phyloP scores from a whole-genome alignment of 2,888 invertebrate genomes.

The Pseudococcus jackbeardsleyi region DNA sequence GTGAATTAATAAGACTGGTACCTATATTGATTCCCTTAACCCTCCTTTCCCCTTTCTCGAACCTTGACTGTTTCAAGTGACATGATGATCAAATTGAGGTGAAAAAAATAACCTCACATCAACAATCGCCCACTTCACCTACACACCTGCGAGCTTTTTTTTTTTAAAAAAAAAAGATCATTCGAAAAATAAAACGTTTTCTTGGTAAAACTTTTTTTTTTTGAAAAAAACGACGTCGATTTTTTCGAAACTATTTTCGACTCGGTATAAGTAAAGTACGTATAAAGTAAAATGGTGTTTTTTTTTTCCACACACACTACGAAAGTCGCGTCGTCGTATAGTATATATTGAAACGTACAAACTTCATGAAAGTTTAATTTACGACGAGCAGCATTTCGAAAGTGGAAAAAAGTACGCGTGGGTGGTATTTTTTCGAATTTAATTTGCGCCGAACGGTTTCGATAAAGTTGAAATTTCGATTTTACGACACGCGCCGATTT shows the following conservation, averaged over 20 bases:
- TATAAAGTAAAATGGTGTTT: neutral
- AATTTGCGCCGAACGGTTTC: conserved; percentile 7
- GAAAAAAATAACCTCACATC: too few relatives aligned
- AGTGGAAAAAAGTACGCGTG: conserved; percentile 13
- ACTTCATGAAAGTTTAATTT: conserved; percentile 28
- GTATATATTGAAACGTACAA: neutral
- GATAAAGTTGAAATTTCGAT: conserved; percentile 23
- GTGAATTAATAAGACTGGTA: too few relatives aligned
- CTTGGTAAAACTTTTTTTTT: neutral
- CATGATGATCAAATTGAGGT: too few relatives aligned
- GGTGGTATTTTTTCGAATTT: conserved; percentile 24
- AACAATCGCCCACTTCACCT: too few relatives aligned
- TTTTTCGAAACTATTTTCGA: neutral
- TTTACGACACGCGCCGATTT: conserved; percentile 1
- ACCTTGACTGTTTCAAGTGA: too few relatives aligned
- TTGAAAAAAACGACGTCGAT: neutral
- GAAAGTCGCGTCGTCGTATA: neutral
- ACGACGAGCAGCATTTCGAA: neutral
- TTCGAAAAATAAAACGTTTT: neutral
- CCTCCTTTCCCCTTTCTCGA: too few relatives aligned
- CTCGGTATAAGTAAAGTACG: neutral
- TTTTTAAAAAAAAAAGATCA: too few relatives aligned
- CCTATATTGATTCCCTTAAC: too few relatives aligned
- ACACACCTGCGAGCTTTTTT: too few relatives aligned
- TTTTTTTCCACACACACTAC: neutral